These are phyloP conservation scores for Campylomormyrus tamandua DNA, from an alignment of 2,113 vertebrate genomes.

Conservation along the genomic window DNA sequence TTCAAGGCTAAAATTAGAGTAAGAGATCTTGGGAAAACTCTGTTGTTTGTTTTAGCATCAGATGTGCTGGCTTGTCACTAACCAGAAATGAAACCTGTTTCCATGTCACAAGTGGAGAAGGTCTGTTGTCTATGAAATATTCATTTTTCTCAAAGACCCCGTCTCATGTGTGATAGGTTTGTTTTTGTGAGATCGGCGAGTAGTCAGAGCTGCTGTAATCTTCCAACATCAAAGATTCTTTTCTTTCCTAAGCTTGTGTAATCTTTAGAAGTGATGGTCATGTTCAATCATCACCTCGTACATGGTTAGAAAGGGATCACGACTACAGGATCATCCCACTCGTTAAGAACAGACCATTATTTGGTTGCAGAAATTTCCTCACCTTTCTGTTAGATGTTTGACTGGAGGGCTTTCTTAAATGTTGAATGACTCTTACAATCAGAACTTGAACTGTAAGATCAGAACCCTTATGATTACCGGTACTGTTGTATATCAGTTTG, in stretches of 20 bases:
- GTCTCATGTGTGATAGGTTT: slow-evolving; percentile 47
- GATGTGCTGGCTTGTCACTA: slow-evolving; percentile 4
- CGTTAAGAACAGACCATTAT: slow-evolving; percentile 39
- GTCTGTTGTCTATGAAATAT: slow-evolving; percentile 44
- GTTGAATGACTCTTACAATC: background rate
- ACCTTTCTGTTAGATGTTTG: slow-evolving; percentile 25
- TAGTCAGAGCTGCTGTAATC: slow-evolving; percentile 50
- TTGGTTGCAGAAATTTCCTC: background rate
- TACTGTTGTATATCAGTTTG: slow-evolving; percentile 58
- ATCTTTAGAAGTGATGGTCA: slow-evolving; percentile 52
- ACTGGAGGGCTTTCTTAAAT: background rate
- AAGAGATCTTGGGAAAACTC: slow-evolving; percentile 18
- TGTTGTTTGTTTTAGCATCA: background rate
- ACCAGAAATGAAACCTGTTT: slow-evolving; percentile 14
- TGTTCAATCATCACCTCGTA: slow-evolving; percentile 50
- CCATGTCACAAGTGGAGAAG: slow-evolving; percentile 20
- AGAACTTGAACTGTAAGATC: slow-evolving; percentile 30
- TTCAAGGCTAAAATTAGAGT: slow-evolving; percentile 25
- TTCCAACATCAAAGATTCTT: slow-evolving; percentile 54
- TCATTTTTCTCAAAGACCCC: slow-evolving; percentile 37
- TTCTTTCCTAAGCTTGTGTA: slow-evolving; percentile 44
- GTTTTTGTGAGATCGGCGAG: slow-evolving; percentile 45
- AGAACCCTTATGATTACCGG: slow-evolving; percentile 42
- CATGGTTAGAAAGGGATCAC: slow-evolving; percentile 43
- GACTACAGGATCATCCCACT: slow-evolving; percentile 38